A percentile compares a stretch with the other conserved stretches of the same genome.
phyloP scores from a whole-genome alignment of 2,888 invertebrate genomes.

The Trachelus stipa region DNA sequence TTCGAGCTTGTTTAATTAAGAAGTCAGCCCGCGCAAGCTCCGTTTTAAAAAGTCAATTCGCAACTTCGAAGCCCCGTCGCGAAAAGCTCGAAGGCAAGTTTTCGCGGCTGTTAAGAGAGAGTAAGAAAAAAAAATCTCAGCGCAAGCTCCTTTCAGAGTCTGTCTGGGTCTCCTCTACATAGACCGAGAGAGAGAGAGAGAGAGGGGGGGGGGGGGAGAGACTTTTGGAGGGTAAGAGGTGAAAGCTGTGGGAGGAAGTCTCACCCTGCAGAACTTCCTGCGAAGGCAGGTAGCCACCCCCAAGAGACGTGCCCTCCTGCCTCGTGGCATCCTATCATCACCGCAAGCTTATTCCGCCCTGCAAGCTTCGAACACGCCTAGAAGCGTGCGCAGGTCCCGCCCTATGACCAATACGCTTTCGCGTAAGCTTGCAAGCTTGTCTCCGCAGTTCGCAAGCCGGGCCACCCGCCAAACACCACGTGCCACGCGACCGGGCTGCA shows the following conservation, averaged over 20 bases:
- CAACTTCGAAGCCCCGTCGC: constrained; percentile 22
- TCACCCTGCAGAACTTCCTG: constrained; percentile 9
- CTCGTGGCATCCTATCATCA: constrained; percentile 58
- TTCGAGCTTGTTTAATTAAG: too few relatives aligned
- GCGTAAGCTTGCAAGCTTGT: constrained; percentile 54
- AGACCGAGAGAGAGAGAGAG: too few relatives aligned
- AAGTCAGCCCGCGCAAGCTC: too few relatives aligned
- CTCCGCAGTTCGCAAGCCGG: constrained; percentile 46
- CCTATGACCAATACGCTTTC: constrained; percentile 58
- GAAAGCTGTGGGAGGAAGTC: constrained; percentile 4
- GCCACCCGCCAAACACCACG: constrained; percentile 62
- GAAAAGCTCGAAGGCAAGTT: constrained; percentile 30
- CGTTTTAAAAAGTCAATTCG: constrained; percentile 26
- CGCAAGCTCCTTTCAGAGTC: too few relatives aligned
- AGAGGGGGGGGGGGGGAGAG: too few relatives aligned
- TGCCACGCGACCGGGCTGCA: constrained; percentile 63
- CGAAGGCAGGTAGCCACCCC: constrained; percentile 49
- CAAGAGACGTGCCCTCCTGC: constrained; percentile 51
- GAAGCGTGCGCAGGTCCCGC: constrained; percentile 63
- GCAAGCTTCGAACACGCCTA: constrained; percentile 58
- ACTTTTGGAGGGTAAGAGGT: constrained; percentile 15
- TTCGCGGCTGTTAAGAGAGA: constrained; percentile 23
- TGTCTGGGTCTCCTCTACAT: too few relatives aligned
- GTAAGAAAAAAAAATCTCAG: not conserved
- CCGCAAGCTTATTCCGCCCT: constrained; percentile 56